These are phyloP conservation scores for Liopterus haemorrhoidalis DNA, from an alignment of 2,888 invertebrate species.

Conservation along the genomic window DNA sequence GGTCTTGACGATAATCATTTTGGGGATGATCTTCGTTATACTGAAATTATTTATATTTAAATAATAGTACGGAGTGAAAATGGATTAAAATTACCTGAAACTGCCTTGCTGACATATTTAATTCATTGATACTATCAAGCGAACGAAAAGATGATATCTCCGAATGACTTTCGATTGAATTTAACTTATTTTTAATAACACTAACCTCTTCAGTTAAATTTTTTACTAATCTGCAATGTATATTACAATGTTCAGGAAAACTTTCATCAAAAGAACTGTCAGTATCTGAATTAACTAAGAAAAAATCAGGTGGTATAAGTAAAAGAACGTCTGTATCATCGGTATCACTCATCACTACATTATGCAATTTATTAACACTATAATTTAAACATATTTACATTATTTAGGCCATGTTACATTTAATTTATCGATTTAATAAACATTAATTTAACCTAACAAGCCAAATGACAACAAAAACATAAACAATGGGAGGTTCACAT, in stretches of 20 bases:
- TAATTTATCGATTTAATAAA: no score
- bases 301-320: conserved; percentile 72
- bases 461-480: no score
- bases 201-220: conserved; percentile 59
- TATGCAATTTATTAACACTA: no score
- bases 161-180: conserved; percentile 47
- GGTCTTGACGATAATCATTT: neutral
- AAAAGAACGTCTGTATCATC: conserved; percentile 80
- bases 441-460: no score
- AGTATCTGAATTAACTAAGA: conserved; percentile 55
- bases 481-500: no score
- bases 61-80: no score
- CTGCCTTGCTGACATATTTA: no score
- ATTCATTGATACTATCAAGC: conserved; percentile 25
- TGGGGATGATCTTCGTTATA: no score
- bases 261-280: conserved; percentile 40
- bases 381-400: no score
- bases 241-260: conserved; percentile 28
- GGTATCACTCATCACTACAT: conserved; percentile 57
- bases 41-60: no score
- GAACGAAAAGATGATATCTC: conserved; percentile 33
- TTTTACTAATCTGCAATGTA: conserved; percentile 53
- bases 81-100: no score
- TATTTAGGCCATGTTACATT: no score
- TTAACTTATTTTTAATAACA: conserved; percentile 50